Evolutionary conservation across 1,140 invertebrate genomes (phyloP).

Genomic region (Achroia grisella): DNA sequence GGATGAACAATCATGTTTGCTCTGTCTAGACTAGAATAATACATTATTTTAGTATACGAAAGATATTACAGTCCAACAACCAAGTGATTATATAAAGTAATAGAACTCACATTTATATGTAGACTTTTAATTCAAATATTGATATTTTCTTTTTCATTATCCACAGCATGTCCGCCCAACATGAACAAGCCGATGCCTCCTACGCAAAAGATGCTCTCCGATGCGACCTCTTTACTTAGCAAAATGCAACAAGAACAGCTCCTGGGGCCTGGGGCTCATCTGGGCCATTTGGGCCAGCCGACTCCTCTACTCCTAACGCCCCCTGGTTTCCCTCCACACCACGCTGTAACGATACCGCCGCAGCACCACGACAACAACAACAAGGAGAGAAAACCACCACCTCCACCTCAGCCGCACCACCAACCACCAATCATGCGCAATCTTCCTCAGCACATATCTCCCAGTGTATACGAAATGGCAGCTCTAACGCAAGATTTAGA

Average conservation of each 20-base stretch:
- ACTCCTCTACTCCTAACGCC: constrained; percentile 77
- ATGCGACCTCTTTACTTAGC: constrained; percentile 80
- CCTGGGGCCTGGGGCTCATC: constrained; percentile 58
- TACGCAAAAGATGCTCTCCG: constrained; percentile 82
- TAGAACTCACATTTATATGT: too few relatives aligned
- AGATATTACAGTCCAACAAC: too few relatives aligned
- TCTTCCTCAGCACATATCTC: constrained; percentile 87
- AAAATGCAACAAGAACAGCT: constrained; percentile 82
- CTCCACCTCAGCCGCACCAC: constrained; percentile 77
- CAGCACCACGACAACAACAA: constrained; percentile 74
- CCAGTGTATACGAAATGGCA: constrained; percentile 96
- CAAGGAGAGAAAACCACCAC: constrained; percentile 72
- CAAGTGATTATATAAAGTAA: too few relatives aligned
- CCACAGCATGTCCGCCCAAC: constrained; percentile 79
- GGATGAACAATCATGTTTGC: too few relatives aligned
- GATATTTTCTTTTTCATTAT: constrained; percentile 27
- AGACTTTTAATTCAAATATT: too few relatives aligned
- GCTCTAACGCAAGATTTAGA: constrained; percentile 96
- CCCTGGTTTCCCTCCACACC: constrained; percentile 78
- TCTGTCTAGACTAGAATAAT: too few relatives aligned
- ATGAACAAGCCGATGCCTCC: constrained; percentile 84
- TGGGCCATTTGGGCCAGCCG: constrained; percentile 73
- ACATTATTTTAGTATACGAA: too few relatives aligned
- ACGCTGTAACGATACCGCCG: constrained; percentile 74
- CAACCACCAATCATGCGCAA: constrained; percentile 79